A percentile compares a stretch with the other conserved stretches of the same genome.
These are phyloP conservation scores for Etia nguti DNA, from an alignment of 2,113 vertebrate genomes.

Conservation along the genomic window DNA sequence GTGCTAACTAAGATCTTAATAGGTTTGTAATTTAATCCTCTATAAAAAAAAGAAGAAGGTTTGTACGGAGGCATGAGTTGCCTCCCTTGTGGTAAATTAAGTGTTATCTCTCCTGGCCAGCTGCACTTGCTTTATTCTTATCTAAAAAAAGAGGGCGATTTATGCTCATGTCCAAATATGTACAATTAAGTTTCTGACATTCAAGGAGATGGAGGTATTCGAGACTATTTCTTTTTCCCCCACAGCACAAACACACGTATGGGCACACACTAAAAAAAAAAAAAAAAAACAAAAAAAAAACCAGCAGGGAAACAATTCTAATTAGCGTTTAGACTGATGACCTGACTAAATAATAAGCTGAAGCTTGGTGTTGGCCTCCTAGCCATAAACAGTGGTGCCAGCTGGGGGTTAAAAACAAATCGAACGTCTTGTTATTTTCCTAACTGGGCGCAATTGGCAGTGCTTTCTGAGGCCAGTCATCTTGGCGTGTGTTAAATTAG, in stretches of 20 bases:
- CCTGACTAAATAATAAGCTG: constrained; percentile 45
- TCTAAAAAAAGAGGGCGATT: constrained; percentile 1
- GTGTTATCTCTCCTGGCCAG: constrained; percentile 40
- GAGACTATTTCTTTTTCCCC: not conserved
- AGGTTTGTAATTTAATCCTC: not conserved
- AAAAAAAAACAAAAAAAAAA: not conserved
- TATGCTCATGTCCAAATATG: constrained; percentile 20
- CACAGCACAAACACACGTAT: not conserved
- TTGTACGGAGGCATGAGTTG: not conserved
- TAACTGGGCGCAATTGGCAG: constrained; percentile 24
- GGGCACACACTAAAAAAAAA: not conserved
- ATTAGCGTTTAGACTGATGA: constrained; percentile 45
- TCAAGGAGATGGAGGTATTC: not conserved
- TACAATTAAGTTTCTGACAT: constrained; percentile 6
- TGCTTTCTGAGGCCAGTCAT: constrained; percentile 31
- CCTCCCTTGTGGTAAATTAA: constrained; percentile 1
- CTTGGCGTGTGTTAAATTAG: constrained; percentile 43
- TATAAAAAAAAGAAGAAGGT: not conserved
- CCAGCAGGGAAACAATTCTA: constrained; percentile 23
- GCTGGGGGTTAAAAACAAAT: constrained; percentile 56
- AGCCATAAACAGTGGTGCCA: constrained; percentile 13
- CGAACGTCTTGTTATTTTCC: constrained; percentile 40
- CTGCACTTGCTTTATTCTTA: not conserved
- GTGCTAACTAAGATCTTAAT: not conserved
- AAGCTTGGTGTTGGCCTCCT: constrained; percentile 9